Evolutionary conservation across 2,797 vertebrate genomes (phyloP).

Genomic region (Micromesistius poutassou): DNA sequence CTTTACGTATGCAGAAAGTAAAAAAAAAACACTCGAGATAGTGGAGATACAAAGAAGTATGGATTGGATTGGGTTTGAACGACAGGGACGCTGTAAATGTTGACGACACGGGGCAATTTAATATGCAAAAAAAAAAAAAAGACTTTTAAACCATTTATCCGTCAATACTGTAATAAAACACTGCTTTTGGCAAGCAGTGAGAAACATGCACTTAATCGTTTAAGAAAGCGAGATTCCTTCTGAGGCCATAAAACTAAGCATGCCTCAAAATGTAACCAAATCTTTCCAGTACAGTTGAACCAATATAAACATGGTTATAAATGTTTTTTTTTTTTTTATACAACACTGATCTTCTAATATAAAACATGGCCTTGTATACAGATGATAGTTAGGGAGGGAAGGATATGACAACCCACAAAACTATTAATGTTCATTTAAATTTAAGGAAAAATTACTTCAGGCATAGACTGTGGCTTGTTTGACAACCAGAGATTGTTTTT

Average conservation of each 20-base stretch:
- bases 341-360: background rate
- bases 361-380: background rate
- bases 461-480: background rate
- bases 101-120: slow-evolving; percentile 21
- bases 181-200: background rate
- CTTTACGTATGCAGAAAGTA: slow-evolving; percentile 26
- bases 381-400: background rate
- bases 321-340: background rate
- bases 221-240: background rate
- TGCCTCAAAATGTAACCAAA: slow-evolving; percentile 2
- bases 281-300: background rate
- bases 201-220: background rate
- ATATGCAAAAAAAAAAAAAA: background rate
- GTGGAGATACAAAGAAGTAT: slow-evolving; percentile 44
- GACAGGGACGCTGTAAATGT: slow-evolving; percentile 25
- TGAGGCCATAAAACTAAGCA: background rate
- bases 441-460: background rate
- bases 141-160: background rate
- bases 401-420: background rate
- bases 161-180: background rate
- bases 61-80: slow-evolving; percentile 12
- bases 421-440: background rate
- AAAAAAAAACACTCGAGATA: slow-evolving; percentile 38
- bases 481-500: background rate
- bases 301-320: background rate